phyloP scores from a whole-genome alignment of 2,797 vertebrate species.

The Chiloscyllium punctatum region DNA sequence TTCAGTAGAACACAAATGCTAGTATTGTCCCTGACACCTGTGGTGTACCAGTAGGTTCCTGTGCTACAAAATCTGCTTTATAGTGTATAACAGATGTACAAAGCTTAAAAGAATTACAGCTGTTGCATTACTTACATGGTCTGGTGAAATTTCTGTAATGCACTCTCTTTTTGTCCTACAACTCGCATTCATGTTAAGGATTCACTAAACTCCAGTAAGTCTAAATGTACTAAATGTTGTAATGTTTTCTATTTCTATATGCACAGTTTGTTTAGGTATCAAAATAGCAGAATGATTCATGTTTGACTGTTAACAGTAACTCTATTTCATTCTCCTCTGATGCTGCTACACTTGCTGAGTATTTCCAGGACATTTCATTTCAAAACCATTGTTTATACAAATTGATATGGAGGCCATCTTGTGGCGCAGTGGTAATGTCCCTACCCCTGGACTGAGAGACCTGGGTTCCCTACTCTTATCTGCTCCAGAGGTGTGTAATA shows the following conservation, averaged over 20 bases:
- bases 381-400: too few species aligned
- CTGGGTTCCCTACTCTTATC: too few species aligned
- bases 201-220: not conserved
- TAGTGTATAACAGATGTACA: constrained; percentile 38
- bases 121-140: constrained; percentile 10
- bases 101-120: constrained; percentile 9
- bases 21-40: constrained; percentile 26
- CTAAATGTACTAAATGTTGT: not conserved
- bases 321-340: not conserved
- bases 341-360: too few species aligned
- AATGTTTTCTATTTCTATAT: not conserved
- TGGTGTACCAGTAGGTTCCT: constrained; percentile 1
- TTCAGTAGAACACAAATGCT: not conserved
- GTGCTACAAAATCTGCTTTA: constrained; percentile 8
- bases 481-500: too few species aligned
- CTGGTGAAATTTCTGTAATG: not conserved
- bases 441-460: too few species aligned
- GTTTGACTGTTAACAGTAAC: not conserved
- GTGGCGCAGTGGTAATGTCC: too few species aligned
- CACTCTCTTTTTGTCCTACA: not conserved
- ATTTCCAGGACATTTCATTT: too few species aligned
- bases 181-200: not conserved
- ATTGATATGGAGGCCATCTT: too few species aligned
- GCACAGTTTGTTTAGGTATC: not conserved
- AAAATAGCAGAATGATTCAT: not conserved